Conservation (phyloP, 2,797 vertebrate genomes). For the Danio jaintianensis region DNA sequence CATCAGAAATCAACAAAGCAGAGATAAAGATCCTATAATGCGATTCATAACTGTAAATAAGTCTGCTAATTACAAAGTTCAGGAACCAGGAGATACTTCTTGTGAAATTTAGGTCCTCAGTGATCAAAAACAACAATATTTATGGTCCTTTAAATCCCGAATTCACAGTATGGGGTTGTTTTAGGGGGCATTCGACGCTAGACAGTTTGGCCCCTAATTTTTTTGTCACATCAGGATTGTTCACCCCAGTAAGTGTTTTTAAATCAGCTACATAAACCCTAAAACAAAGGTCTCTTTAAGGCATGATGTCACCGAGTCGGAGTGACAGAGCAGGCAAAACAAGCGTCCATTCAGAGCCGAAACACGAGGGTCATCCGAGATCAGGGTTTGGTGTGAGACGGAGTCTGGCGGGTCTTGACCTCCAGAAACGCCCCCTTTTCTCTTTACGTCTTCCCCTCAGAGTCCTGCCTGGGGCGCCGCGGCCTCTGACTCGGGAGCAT, state of each 20-base stretch:
- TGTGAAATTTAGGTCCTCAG: too few relatives aligned
- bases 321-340: slow-evolving; percentile 69
- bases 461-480: slow-evolving; percentile 70
- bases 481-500: slow-evolving; percentile 82
- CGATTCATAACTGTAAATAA: too few relatives aligned
- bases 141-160: background rate
- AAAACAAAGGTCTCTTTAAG: slow-evolving; percentile 67
- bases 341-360: slow-evolving; percentile 81
- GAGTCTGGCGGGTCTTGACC: slow-evolving; percentile 82
- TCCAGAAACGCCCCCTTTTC: slow-evolving; percentile 86
- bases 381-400: slow-evolving; percentile 78
- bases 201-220: slow-evolving; percentile 52
- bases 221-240: slow-evolving; percentile 66
- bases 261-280: slow-evolving; percentile 76
- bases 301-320: slow-evolving; percentile 60
- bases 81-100: too few relatives aligned
- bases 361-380: slow-evolving; percentile 81
- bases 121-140: background rate
- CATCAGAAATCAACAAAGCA: too few relatives aligned
- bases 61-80: too few relatives aligned
- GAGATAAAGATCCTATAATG: too few relatives aligned
- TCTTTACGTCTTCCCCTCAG: slow-evolving; percentile 72
- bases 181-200: slow-evolving; percentile 21
- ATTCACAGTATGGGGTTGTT: slow-evolving; percentile 11
- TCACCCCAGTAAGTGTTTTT: slow-evolving; percentile 63